phyloP scores from a whole-genome alignment of 1,140 invertebrate genomes.

The Sitophilus oryzae region DNA sequence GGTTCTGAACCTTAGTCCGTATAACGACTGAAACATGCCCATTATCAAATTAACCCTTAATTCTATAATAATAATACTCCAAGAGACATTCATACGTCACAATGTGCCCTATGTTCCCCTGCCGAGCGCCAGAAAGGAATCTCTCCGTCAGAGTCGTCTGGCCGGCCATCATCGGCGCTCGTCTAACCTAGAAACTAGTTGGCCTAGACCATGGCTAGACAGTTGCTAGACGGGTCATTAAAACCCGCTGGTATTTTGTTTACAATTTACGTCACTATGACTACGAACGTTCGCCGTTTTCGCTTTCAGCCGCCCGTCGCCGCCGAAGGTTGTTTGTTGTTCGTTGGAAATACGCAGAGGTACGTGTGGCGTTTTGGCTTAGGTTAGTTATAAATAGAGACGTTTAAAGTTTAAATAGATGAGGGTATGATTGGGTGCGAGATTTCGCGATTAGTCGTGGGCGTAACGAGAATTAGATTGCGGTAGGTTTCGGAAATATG shows the following conservation, averaged over 20 bases:
- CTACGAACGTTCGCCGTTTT: constrained; percentile 11
- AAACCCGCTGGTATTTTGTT: constrained; percentile 21
- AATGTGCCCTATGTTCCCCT: too few species aligned
- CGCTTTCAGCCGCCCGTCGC: constrained; percentile 13
- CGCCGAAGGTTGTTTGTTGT: not conserved
- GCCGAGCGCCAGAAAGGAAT: not conserved
- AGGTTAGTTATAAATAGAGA: not conserved
- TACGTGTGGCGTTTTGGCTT: not conserved
- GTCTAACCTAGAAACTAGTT: constrained; percentile 28
- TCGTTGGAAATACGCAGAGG: too few species aligned
- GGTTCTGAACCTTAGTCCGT: too few species aligned
- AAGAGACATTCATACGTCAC: too few species aligned
- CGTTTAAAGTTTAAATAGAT: not conserved
- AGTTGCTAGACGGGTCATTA: constrained; percentile 24
- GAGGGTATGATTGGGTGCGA: not conserved
- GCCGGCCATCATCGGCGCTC: not conserved
- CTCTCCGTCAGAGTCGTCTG: not conserved
- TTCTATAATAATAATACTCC: too few species aligned
- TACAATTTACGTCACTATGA: constrained; percentile 25
- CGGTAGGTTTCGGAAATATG: too few species aligned
- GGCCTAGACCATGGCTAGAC: constrained; percentile 29
- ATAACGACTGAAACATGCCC: too few species aligned
- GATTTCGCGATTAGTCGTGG: too few species aligned
- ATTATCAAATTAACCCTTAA: too few species aligned
- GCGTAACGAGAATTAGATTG: too few species aligned